Evolutionary conservation across 64 coral and sea anemone genomes (phyloP), one percentile per base, ranked within the genome.

Genomic region (Montipora capricornis): DNA sequence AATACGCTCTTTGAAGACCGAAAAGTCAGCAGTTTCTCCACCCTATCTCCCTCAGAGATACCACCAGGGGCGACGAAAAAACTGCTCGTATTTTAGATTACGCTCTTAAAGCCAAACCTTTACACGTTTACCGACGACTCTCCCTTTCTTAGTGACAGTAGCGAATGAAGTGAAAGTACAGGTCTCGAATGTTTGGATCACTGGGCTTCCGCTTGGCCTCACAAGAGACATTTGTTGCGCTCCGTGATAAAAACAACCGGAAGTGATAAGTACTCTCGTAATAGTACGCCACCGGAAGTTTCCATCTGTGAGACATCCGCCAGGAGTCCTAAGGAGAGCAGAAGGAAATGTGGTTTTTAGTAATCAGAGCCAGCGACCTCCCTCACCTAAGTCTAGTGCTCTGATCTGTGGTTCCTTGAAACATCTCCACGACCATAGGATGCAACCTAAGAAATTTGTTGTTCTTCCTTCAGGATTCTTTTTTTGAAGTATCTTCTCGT

Each of bases 201-300:
- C 22, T 57, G 2, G 49, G 19, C 15, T 19, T 20, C 5, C 61
- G 29, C 3, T 19, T 55, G 45, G 47, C 82, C 15, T 8, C 14
- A 74, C 89, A 91, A 11, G 47, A 82, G 24, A 82, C 78, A 58
- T 81, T 80, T 0, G 9, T 49, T 19, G 5, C 13, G 5, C 0
- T 73, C 20, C 0, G 44, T 66, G 78, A 55, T 2, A 53, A 26
- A 15, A 81, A n/a, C 89, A 89, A 26, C 8, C 73, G 70, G 73
- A 89, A 89, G 17, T 89, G 87, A 77, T 76, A 89, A 5, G 70
- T 76, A 11, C 70, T 89, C 69, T 64, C 17, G n/a, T 9, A 77
- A 77, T 89, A 89, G 70, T 59, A 89, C 9, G 87, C 70, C n/a
- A 75, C 26, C 9, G 70, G 57, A 75, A 89, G 71, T 29, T 89